Percentiles rank a stretch among this genome's conserved stretches.
These are phyloP conservation scores for Sebastes schlegelii DNA, from an alignment of 2,113 vertebrate species.

Conservation along the genomic window DNA sequence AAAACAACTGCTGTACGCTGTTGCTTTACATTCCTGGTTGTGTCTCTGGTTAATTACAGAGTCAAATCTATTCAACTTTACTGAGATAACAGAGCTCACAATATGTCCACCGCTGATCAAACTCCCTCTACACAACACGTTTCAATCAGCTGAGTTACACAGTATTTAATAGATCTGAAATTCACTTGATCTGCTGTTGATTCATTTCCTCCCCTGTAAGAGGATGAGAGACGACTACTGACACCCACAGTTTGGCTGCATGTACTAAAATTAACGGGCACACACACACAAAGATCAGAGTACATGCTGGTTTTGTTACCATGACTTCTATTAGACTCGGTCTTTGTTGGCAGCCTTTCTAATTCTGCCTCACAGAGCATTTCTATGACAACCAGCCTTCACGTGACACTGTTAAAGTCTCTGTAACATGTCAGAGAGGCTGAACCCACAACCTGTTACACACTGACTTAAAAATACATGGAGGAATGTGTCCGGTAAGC, in stretches of 20 bases:
- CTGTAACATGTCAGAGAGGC: neutral
- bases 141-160: too few species aligned
- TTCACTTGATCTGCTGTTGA: too few species aligned
- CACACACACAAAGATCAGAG: neutral
- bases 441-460: neutral
- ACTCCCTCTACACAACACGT: too few species aligned
- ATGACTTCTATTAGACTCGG: slow-evolving; percentile 41
- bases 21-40: neutral
- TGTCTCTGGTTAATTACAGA: slow-evolving; percentile 12
- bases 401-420: neutral
- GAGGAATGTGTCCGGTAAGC: neutral
- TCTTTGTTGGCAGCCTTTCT: slow-evolving; percentile 28
- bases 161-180: too few species aligned
- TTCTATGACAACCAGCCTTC: slow-evolving; percentile 56
- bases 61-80: slow-evolving; percentile 12
- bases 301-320: slow-evolving; percentile 19
- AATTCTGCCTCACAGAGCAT: slow-evolving; percentile 34
- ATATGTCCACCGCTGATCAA: neutral
- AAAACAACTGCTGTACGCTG: neutral
- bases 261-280: slow-evolving; percentile 13
- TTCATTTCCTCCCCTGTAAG: neutral
- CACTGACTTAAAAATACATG: neutral
- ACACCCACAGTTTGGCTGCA: slow-evolving; percentile 13
- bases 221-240: neutral
- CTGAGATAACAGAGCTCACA: neutral